A percentile compares a stretch with the other conserved stretches of the same genome.
phyloP scores from a whole-genome alignment of 2,113 vertebrate species.

The Trachemys scripta region DNA sequence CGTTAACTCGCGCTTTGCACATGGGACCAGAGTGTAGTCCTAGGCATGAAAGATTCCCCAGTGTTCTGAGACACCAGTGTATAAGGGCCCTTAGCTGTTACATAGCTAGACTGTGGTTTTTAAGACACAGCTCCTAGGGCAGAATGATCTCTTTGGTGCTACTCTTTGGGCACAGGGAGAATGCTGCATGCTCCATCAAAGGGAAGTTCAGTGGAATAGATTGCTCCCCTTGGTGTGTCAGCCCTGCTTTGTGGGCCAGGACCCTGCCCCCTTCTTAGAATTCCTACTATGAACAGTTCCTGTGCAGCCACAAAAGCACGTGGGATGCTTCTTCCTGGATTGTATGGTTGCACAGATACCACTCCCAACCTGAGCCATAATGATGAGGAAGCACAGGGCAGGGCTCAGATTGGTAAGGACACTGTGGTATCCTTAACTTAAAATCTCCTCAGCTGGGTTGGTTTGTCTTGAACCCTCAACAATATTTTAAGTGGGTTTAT shows the following conservation, averaged over 20 bases:
- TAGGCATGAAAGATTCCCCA: background rate
- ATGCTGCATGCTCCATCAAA: background rate
- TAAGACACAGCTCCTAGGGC: background rate
- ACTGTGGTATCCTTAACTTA: background rate
- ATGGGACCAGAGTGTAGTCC: background rate
- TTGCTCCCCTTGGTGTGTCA: background rate
- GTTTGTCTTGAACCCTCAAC: background rate
- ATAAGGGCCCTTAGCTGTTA: background rate
- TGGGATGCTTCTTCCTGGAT: background rate
- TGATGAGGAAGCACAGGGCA: background rate
- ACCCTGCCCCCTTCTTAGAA: no score
- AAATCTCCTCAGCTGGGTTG: background rate
- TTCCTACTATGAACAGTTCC: background rate
- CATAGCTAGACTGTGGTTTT: background rate
- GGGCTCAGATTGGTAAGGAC: background rate
- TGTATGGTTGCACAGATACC: background rate
- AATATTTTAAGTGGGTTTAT: background rate
- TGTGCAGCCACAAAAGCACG: fast-evolving
- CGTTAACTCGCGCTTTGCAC: background rate
- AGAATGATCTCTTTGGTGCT: background rate
- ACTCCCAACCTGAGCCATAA: background rate
- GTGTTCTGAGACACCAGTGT: background rate
- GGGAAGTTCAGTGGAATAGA: background rate
- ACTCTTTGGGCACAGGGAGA: background rate
- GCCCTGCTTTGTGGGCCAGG: background rate